Percentiles rank a stretch among this genome's conserved stretches.
Conservation (phyloP, 92 coral and sea anemone genomes). For the Montipora capitata region DNA sequence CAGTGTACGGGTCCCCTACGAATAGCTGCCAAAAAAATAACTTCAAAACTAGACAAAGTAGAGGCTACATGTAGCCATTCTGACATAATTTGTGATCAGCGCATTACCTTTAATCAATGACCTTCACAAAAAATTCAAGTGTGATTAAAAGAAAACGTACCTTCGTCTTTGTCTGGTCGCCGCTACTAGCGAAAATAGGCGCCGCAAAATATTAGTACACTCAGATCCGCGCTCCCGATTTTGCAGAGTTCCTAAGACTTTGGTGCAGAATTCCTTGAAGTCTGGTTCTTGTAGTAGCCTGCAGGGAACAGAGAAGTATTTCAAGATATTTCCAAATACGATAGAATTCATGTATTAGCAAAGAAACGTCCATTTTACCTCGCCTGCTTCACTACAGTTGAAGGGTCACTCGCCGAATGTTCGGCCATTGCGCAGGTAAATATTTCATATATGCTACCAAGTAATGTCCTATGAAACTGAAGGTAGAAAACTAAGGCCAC, state of each 20-base stretch:
- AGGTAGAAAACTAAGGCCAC: no score
- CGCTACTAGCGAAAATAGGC: slow-evolving; percentile 80
- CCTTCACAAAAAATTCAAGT: background rate
- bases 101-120: no score
- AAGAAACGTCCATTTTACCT: slow-evolving; percentile 48
- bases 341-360: background rate
- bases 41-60: no score
- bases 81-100: no score
- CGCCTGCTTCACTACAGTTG: slow-evolving; percentile 86
- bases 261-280: slow-evolving; percentile 80
- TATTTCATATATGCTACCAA: no score
- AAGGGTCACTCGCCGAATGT: slow-evolving; percentile 71
- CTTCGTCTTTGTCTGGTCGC: slow-evolving; percentile 85
- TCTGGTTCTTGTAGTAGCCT: slow-evolving; percentile 84
- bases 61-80: no score
- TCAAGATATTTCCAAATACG: background rate
- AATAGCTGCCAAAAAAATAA: no score
- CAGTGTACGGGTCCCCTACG: no score
- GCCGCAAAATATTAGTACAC: slow-evolving; percentile 74
- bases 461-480: no score
- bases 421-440: slow-evolving; percentile 70
- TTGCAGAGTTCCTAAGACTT: slow-evolving; percentile 70
- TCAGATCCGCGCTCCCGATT: slow-evolving; percentile 87
- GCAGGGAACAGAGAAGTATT: background rate
- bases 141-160: slow-evolving; percentile 12